Conservation (phyloP, 2,797 vertebrate genomes). For the Enteromius trimaculatus region DNA sequence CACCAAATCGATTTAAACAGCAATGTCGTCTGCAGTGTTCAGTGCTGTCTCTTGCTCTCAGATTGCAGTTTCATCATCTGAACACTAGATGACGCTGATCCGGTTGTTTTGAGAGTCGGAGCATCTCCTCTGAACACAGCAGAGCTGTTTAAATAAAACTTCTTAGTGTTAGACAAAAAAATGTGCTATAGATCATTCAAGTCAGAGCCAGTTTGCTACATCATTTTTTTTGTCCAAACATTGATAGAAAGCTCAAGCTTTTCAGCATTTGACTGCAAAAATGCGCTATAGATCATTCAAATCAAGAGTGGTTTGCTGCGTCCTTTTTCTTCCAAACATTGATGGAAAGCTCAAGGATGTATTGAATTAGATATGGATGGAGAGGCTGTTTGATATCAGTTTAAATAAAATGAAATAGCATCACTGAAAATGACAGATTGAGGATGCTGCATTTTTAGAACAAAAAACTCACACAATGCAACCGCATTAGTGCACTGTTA, state of each 20-base stretch:
- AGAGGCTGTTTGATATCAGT: slow-evolving; percentile 18
- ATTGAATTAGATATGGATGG: slow-evolving; percentile 9
- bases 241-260: slow-evolving; percentile 15
- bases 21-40: background rate
- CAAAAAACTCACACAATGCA: slow-evolving; percentile 6
- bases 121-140: slow-evolving; percentile 2
- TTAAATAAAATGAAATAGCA: slow-evolving; percentile 17
- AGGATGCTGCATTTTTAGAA: background rate
- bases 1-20: background rate
- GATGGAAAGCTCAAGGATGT: slow-evolving; percentile 29
- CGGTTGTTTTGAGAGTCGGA: slow-evolving; percentile 38
- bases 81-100: slow-evolving; percentile 62
- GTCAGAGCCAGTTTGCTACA: background rate
- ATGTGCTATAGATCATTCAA: slow-evolving; percentile 21
- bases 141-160: slow-evolving; percentile 3
- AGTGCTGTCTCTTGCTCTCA: background rate
- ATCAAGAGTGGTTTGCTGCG: background rate
- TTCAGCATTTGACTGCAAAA: slow-evolving; percentile 19
- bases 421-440: slow-evolving; percentile 19
- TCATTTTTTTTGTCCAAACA: slow-evolving; percentile 1
- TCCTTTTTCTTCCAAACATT: slow-evolving; percentile 22
- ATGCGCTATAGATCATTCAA: background rate
- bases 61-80: slow-evolving; percentile 27
- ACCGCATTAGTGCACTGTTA: background rate
- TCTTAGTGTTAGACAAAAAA: background rate